Evolutionary conservation across 2,113 vertebrate species (phyloP).

Genomic region (Caracal caracal): DNA sequence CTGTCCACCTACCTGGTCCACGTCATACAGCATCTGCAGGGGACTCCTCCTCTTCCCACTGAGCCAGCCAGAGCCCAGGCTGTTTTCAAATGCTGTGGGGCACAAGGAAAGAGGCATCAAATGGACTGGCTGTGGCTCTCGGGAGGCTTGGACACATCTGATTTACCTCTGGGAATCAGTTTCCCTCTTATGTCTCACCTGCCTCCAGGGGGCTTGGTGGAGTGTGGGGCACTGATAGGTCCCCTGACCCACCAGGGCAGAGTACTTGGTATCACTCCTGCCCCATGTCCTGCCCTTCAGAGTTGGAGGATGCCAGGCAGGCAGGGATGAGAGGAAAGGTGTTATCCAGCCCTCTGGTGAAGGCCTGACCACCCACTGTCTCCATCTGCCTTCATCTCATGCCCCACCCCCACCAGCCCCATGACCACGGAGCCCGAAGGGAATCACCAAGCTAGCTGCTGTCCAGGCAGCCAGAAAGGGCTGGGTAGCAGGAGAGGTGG

Average conservation of each 20-base stretch:
- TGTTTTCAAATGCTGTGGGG: conserved; percentile 82
- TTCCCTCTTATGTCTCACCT: background rate
- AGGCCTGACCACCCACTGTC: background rate
- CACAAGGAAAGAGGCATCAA: background rate
- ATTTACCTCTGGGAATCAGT: background rate
- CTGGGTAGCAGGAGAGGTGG: background rate
- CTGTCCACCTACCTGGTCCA: conserved; percentile 90
- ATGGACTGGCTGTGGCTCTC: too few species aligned
- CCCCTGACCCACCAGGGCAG: background rate
- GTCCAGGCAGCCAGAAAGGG: background rate
- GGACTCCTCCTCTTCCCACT: conserved; percentile 90
- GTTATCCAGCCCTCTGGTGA: background rate
- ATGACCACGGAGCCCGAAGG: background rate
- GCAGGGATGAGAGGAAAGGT: background rate
- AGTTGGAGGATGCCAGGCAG: background rate
- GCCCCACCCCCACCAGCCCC: background rate
- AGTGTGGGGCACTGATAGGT: too few species aligned
- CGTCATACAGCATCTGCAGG: conserved; percentile 90
- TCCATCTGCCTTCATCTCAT: background rate
- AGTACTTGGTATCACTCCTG: background rate
- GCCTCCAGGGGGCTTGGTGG: background rate
- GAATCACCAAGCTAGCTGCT: background rate
- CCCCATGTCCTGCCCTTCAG: background rate
- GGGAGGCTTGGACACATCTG: background rate
- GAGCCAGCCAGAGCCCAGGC: conserved; percentile 83